Percentiles rank a stretch among this genome's conserved stretches.
Evolutionary conservation across 2,888 invertebrate species (phyloP).

Genomic region (Thalpophila matura): DNA sequence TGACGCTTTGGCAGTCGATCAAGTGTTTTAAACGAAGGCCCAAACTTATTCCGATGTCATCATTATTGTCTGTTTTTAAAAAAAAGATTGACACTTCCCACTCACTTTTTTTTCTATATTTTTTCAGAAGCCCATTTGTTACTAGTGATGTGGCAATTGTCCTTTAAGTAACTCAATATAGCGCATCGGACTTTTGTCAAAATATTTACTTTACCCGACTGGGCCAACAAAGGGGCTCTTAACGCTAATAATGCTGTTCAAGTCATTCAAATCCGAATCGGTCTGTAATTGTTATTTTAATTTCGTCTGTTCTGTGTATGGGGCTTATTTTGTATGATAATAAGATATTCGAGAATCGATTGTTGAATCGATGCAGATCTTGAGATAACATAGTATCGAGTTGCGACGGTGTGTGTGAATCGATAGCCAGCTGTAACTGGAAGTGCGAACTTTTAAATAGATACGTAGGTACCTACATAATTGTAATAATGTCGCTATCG

Average conservation of each 20-base stretch:
- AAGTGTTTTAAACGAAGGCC: slow-evolving; percentile 66
- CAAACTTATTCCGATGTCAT: slow-evolving; percentile 33
- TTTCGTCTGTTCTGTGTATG: slow-evolving; percentile 74
- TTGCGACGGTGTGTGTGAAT: slow-evolving; percentile 69
- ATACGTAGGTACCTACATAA: slow-evolving; percentile 40
- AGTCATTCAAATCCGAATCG: slow-evolving; percentile 74
- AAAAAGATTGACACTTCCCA: slow-evolving; percentile 47
- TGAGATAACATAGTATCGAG: slow-evolving; percentile 82
- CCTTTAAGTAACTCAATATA: slow-evolving; percentile 86
- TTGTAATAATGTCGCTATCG: slow-evolving; percentile 29
- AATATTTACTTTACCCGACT: slow-evolving; percentile 87
- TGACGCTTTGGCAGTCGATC: slow-evolving; percentile 74
- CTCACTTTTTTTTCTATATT: slow-evolving; percentile 58
- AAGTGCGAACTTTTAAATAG: slow-evolving; percentile 47
- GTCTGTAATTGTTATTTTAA: slow-evolving; percentile 86
- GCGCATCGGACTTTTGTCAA: slow-evolving; percentile 88
- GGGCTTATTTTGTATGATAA: slow-evolving; percentile 73
- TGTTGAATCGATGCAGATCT: slow-evolving; percentile 76
- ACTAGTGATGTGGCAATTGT: slow-evolving; percentile 78
- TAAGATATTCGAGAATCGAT: slow-evolving; percentile 77
- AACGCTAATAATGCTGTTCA: slow-evolving; percentile 85
- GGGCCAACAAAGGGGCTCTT: slow-evolving; percentile 81
- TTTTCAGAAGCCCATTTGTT: slow-evolving; percentile 72
- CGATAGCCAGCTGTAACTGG: slow-evolving; percentile 55
- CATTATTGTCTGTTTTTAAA: slow-evolving; percentile 23